Evolutionary conservation across 2,113 vertebrate species (phyloP).

Genomic region (Columba janthina): DNA sequence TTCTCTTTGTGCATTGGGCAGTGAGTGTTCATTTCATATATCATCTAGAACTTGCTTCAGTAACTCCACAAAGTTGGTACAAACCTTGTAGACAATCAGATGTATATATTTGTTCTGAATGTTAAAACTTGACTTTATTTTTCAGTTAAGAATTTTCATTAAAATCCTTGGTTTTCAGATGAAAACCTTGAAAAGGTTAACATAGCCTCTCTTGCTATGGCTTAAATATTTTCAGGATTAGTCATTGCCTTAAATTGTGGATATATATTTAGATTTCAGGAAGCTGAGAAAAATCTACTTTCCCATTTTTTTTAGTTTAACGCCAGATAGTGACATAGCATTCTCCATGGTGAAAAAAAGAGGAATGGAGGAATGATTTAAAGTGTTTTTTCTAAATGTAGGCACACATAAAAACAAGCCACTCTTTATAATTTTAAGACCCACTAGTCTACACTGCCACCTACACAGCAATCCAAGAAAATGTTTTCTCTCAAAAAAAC

Average conservation of each 20-base stretch:
- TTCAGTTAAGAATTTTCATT: not conserved
- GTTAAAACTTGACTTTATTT: not conserved
- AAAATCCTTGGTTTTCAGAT: not conserved
- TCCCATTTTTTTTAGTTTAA: not conserved
- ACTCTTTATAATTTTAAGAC: not conserved
- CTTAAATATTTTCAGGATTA: not conserved
- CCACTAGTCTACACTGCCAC: not conserved
- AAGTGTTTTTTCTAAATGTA: not conserved
- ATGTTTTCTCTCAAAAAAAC: not conserved
- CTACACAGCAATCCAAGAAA: not conserved
- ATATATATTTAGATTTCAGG: not conserved
- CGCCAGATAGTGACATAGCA: not conserved
- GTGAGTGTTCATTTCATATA: slow-evolving; percentile 9
- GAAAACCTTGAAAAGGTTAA: not conserved
- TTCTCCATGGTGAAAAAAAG: not conserved
- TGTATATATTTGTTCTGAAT: not conserved
- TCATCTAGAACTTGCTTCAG: slow-evolving; percentile 14
- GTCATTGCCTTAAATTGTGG: not conserved
- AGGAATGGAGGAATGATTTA: not conserved
- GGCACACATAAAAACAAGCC: not conserved
- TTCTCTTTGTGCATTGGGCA: not conserved
- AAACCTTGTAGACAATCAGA: not conserved
- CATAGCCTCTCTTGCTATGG: not conserved
- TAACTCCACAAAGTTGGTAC: not conserved
- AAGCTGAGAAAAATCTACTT: not conserved